Conservation (phyloP, 2,888 invertebrate species). For the Pyrochroa serraticornis region DNA sequence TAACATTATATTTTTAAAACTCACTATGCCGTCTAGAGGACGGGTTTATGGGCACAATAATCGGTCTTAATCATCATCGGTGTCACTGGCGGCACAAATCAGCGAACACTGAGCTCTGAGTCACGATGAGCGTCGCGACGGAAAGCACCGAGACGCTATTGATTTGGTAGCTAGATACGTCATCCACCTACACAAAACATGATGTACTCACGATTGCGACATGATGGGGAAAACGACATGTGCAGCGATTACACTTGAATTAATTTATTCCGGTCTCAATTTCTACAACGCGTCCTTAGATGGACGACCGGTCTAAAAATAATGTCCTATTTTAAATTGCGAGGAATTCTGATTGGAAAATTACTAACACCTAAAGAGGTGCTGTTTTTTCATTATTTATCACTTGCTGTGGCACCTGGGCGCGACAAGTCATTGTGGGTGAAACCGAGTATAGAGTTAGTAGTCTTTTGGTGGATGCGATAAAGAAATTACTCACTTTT, state of each 20-base stretch:
- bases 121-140: constrained; percentile 44
- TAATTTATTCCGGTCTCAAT: constrained; percentile 1
- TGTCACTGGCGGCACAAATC: constrained; percentile 6
- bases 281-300: background rate
- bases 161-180: constrained; percentile 44
- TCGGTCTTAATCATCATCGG: background rate
- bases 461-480: background rate
- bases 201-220: constrained; percentile 1
- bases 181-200: constrained; percentile 32
- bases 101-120: constrained; percentile 18
- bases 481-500: constrained; percentile 41
- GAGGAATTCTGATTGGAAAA: constrained; percentile 14
- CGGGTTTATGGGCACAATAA: background rate
- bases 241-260: background rate
- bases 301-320: constrained; percentile 14
- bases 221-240: background rate
- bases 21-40: no score
- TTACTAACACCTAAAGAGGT: background rate
- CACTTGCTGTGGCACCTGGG: background rate
- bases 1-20: no score
- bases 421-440: background rate
- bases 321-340: constrained; percentile 15
- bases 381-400: background rate
- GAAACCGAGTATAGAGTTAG: background rate
- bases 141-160: constrained; percentile 49